Evolutionary conservation across 2,888 invertebrate species (phyloP), one percentile per base, ranked within the genome.

Genomic region (Steinernema hermaphroditum): DNA sequence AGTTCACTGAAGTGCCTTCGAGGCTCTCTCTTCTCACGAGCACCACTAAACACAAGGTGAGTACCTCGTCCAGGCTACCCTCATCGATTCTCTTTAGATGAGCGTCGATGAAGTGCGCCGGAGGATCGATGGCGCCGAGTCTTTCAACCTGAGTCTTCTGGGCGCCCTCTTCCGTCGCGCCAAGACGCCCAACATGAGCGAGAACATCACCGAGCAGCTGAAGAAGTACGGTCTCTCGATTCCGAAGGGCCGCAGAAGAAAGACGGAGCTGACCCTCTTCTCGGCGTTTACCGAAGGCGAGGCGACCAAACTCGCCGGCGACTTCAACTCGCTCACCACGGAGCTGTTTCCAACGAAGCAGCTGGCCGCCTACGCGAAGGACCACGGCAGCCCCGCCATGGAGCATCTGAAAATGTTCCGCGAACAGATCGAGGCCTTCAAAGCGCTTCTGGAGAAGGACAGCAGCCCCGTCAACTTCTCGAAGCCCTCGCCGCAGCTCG

Each of bases 221-320:
- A 24, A 32, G n/a, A 49, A 62, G 9, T 32, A 44, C 32, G 74
- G 72, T 9, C 54, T 76, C 34, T 27, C 9, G 14, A 32, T 76
- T 32, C 73, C 77, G 32, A 24, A 46, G 14, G 77, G 77, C 22
- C 72, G 77, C 22, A 70, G 76, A 70, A 43, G 62, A 24, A n/a
- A 46, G 6, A n/a, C 57, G 4, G 37, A 69, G 9, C 24, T 29
- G n/a, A 77, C 71, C 34, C 29, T 68, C 14, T 76, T 76, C 41
- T 76, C 77, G 2, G 16, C 77, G 1, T 62, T 76, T 9, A 50
- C 34, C n/a, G 73, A 73, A 70, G 50, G 71, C 8, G 73, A 73
- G 24, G 24, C 73, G 4, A 19, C 37, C 2, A 37, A 29, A 8
- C 22, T 73, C 44, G 73, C 27, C 24, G 44, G 14, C n/a, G 73